Evolutionary conservation across 2,113 vertebrate genomes (phyloP).

Genomic region (Probosciger aterrimus): DNA sequence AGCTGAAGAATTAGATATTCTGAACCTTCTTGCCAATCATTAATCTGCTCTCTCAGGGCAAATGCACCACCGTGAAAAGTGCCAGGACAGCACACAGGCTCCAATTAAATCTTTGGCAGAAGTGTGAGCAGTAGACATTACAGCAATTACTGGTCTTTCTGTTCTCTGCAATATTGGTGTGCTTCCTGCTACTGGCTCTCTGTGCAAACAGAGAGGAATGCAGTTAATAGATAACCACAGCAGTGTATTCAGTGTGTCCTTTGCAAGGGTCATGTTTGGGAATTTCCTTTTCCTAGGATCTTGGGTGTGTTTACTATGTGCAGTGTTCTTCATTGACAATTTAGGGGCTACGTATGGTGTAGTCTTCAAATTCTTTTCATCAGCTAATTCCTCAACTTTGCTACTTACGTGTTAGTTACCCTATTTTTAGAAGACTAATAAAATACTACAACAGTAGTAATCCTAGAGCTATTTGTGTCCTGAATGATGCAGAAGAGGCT

Average conservation of each 20-base stretch:
- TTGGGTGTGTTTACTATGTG: neutral
- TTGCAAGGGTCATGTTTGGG: neutral
- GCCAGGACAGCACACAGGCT: neutral
- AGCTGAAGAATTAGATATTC: neutral
- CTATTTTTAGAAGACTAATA: slow-evolving; percentile 18
- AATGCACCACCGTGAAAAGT: neutral
- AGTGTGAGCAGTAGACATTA: neutral
- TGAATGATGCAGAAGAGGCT: neutral
- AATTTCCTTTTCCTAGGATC: neutral
- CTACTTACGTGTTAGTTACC: neutral
- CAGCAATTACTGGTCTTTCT: neutral
- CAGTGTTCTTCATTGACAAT: neutral
- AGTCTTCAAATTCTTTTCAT: neutral
- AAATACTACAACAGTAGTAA: neutral
- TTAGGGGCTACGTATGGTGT: neutral
- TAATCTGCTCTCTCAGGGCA: neutral
- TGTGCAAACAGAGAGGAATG: neutral
- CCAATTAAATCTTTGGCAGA: neutral
- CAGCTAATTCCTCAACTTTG: neutral
- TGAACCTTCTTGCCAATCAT: neutral
- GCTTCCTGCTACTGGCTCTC: neutral
- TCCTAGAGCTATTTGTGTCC: neutral
- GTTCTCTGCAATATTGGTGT: neutral
- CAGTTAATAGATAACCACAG: slow-evolving; percentile 48
- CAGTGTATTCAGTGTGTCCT: neutral